A percentile compares a stretch with the other conserved stretches of the same genome.
Conservation (phyloP, 2,113 vertebrate species). For the Campylomormyrus numenius region DNA sequence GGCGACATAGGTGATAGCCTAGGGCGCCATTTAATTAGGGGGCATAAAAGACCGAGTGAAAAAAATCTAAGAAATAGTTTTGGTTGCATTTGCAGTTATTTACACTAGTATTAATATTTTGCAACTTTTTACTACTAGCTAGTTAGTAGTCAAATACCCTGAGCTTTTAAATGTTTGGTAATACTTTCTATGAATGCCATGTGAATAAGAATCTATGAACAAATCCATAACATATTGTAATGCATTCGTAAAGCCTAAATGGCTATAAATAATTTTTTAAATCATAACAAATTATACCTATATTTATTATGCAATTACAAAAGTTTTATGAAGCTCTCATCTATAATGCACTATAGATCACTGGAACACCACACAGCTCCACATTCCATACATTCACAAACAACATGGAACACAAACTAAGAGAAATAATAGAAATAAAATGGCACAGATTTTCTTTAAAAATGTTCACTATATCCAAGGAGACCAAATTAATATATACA, state of each 20-base stretch:
- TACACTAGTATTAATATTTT: background rate
- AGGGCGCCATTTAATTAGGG: background rate
- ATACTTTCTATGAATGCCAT: background rate
- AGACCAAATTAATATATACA: background rate
- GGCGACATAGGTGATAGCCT: background rate
- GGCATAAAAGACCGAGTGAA: background rate
- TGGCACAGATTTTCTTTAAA: background rate
- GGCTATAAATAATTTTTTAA: background rate
- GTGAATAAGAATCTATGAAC: background rate
- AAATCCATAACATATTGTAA: background rate
- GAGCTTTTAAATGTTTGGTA: background rate
- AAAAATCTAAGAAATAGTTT: background rate
- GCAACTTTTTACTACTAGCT: background rate
- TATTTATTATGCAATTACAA: background rate
- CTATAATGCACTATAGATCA: background rate
- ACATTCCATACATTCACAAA: background rate
- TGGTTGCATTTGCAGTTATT: background rate
- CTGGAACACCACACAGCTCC: too few species aligned
- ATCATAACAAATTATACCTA: background rate
- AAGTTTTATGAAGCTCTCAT: background rate
- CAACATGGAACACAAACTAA: background rate
- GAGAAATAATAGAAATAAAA: background rate
- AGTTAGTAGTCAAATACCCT: background rate
- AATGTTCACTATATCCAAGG: background rate
- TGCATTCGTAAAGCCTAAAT: background rate